phyloP scores from a whole-genome alignment of 2,797 vertebrate genomes.

The Darevskia nairensis region DNA sequence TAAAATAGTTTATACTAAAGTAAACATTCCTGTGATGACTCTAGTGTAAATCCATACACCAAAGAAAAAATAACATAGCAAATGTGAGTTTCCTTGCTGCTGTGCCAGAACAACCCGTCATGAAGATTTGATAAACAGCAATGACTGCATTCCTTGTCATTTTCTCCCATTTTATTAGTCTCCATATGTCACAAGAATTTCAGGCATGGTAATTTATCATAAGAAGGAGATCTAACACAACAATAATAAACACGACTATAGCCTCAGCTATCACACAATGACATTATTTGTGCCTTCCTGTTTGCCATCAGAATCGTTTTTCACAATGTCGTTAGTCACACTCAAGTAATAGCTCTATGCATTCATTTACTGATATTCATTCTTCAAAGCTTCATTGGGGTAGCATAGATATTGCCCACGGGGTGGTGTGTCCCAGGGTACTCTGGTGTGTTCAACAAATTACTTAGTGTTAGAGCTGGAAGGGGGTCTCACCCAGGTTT shows the following conservation, averaged over 20 bases:
- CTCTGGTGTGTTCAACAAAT: not conserved
- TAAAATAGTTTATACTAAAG: not conserved
- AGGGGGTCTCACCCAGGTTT: not conserved
- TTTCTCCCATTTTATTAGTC: slow-evolving; percentile 39
- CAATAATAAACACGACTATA: slow-evolving; percentile 27
- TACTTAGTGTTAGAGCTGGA: not conserved
- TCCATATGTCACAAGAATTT: slow-evolving; percentile 37
- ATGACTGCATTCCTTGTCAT: slow-evolving; percentile 27
- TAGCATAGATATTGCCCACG: not conserved
- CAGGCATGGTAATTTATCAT: slow-evolving; percentile 34
- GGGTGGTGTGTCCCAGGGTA: not conserved
- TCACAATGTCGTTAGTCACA: slow-evolving; percentile 23
- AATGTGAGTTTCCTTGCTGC: not conserved
- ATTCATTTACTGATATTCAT: not conserved
- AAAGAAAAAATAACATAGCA: not conserved
- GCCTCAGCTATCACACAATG: slow-evolving; percentile 23
- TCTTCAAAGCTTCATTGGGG: not conserved
- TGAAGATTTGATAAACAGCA: slow-evolving; percentile 22
- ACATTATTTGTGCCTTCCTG: slow-evolving; percentile 30
- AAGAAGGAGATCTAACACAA: slow-evolving; percentile 30
- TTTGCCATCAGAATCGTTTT: slow-evolving; percentile 15
- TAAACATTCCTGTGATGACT: not conserved
- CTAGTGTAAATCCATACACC: not conserved
- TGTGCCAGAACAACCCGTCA: not conserved
- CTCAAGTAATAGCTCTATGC: slow-evolving; percentile 3